Evolutionary conservation across 2,888 invertebrate species (phyloP).

Genomic region (Drosophila crucigera): DNA sequence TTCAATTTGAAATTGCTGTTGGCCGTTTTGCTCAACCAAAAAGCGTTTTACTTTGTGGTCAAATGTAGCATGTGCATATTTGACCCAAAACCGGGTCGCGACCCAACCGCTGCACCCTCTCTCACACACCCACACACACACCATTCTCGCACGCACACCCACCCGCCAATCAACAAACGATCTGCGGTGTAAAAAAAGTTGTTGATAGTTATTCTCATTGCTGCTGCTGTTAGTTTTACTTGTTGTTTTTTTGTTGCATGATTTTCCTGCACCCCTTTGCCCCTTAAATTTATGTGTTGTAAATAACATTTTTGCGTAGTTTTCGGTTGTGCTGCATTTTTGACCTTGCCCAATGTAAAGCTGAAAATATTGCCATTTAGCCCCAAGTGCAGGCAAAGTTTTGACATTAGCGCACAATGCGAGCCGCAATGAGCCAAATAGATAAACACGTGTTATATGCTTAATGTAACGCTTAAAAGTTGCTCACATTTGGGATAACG

Average conservation of each 20-base stretch:
- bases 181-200: conserved; percentile 59
- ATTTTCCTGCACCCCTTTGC: background rate
- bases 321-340: conserved; percentile 38
- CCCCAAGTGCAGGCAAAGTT: conserved; percentile 72
- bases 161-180: conserved; percentile 59
- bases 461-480: conserved; percentile 13
- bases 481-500: background rate
- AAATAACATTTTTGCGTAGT: conserved; percentile 71
- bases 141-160: conserved; percentile 22
- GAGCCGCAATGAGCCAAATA: conserved; percentile 60
- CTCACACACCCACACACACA: conserved; percentile 1
- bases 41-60: conserved; percentile 81
- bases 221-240: conserved; percentile 29
- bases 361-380: conserved; percentile 74
- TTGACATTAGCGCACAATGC: conserved; percentile 59
- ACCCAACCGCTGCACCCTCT: conserved; percentile 5
- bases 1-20: conserved; percentile 67
- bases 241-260: conserved; percentile 12
- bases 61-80: conserved; percentile 79
- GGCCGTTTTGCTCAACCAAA: conserved; percentile 66
- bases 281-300: conserved; percentile 74
- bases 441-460: conserved; percentile 25
- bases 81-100: conserved; percentile 54
- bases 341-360: conserved; percentile 72
- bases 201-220: conserved; percentile 67